Base-by-base conservation (phyloP, 2,797 vertebrate species). In the Crypturellus tataupa region DNA sequence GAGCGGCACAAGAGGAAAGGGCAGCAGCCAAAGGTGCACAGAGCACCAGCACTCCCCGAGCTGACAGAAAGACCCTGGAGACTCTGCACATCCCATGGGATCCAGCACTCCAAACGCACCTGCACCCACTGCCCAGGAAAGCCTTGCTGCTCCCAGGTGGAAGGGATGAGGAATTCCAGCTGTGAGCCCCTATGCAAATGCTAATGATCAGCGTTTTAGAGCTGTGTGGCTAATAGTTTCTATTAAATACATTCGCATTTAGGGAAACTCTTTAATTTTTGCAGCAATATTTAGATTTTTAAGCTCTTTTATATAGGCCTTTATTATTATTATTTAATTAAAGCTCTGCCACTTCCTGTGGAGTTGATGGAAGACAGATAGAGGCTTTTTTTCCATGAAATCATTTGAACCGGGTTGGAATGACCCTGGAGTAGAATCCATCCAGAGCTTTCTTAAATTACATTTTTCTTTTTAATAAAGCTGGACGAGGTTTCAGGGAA, bases 1-100 rank as follows among this genome's bases (percentile, higher is more conserved):
- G 93, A 96, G 90, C 76, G 76, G 76, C 86, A 44, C 92, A 76
- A 96, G 87, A 92, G 90, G 89, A 95, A 94, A 59, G 89, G 62
- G 23, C 0, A 1, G 92, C 93, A 92, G 73, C 84, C 87, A 89
- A 96, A 89, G 69, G 86, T 60, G 95, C 86, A 80, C 94, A 93
- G 27, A 39, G 14, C 24, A 24, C 59, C 90, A 94, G 47, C 85
- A 67, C 79, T 89, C 79, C 85, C 37, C 59, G 78, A 55, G 94
- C 94, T 72, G 84, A 87, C 88, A 85, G 75, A 29, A 60, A 82
- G 65, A 80, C 93, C 95, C 95, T 95, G 90, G 92, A 76, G 93
- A 79, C 58, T 56, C 16, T 51, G 49, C 24, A 24, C 12, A 21
- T 51, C 47, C 11, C 23, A 51, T 12, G 7, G 29, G 15, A 18